Percentiles rank a stretch among this genome's conserved stretches.
These are phyloP conservation scores for Uloborus plumipes DNA, from an alignment of 2,888 invertebrate genomes.

Conservation along the genomic window DNA sequence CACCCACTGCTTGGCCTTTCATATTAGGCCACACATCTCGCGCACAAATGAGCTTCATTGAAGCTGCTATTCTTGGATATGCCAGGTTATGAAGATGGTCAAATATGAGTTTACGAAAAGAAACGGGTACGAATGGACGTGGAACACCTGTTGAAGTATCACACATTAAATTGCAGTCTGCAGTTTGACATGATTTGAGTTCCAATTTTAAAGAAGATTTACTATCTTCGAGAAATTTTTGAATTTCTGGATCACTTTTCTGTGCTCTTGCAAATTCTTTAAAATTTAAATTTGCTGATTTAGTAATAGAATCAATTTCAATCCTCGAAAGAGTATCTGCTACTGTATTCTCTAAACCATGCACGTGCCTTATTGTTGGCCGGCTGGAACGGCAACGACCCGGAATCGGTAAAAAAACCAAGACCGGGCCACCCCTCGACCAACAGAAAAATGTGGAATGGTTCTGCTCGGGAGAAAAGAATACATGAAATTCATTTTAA, in stretches of 20 bases:
- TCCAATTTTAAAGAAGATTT: background rate
- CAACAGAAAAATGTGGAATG: too few species aligned
- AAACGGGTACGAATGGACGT: slow-evolving; percentile 2
- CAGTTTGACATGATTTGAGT: background rate
- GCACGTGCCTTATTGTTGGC: slow-evolving; percentile 68
- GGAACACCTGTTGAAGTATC: background rate
- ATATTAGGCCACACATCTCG: slow-evolving; percentile 19
- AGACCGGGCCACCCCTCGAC: too few species aligned
- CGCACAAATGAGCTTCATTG: background rate
- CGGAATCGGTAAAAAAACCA: too few species aligned
- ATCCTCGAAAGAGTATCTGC: slow-evolving; percentile 28
- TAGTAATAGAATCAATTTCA: slow-evolving; percentile 1
- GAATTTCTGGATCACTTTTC: background rate
- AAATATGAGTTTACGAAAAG: background rate
- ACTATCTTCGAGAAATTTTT: background rate
- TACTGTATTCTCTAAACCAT: slow-evolving; percentile 11
- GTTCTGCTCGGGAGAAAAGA: too few species aligned
- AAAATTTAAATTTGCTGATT: too few species aligned
- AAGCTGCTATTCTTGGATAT: background rate
- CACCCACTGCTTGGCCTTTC: background rate
- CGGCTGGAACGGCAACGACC: too few species aligned
- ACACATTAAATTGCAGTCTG: background rate
- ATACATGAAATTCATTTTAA: too few species aligned
- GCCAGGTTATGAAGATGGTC: background rate
- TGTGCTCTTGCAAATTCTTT: background rate